Base-by-base conservation (phyloP, 1,140 invertebrate genomes). In the Ostrea denselamellosa region DNA sequence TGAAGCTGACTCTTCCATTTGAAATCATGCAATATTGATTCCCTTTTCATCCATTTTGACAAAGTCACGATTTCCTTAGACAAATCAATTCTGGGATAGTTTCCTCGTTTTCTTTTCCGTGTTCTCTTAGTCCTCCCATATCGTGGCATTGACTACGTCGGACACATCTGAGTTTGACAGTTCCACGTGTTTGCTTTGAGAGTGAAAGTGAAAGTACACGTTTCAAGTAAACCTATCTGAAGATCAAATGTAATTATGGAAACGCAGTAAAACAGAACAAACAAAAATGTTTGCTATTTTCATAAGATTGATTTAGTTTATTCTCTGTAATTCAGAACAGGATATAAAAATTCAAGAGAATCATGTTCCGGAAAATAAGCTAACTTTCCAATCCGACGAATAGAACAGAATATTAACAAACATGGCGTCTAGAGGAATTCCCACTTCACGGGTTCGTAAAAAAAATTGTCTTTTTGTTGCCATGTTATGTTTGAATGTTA, bases 361-460 rank as follows among this genome's bases (percentile, higher is more conserved):
- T 19, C 56, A 19, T 62, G n/a, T 19, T 62, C 19, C 56, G 56
- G 56, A 62, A 62, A 62, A 7, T 44, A 44, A 44, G 34, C 34
- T 17, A n/a, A 62, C 8, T 8, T 62, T 62, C 56, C 14, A 14
- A 62, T 62, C 56, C 17, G 12, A 19, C n/a, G n/a, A 62, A 19
- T 62, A 62, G 0, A 17, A 19, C 1, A 44, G 5, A 44, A 44
- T n/a, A 56, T 87, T 19, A 86, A 85, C 87, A 87, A 90, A 90
- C 58, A 90, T 90, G 89, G 89, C 89, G 54, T 53, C 56, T 1
- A 62, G 84, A 83, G 89, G 89, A 71, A 88, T 90, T 19, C 86
- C 81, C 71, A 88, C 89, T n/a, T 86, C 87, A 8, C 53, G 87
- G 86, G 89, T 90, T 88, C 34, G 34, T 44, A 44, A 44, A 44